Evolutionary conservation across 2,113 vertebrate species (phyloP).

Genomic region (Glareola pratincola): DNA sequence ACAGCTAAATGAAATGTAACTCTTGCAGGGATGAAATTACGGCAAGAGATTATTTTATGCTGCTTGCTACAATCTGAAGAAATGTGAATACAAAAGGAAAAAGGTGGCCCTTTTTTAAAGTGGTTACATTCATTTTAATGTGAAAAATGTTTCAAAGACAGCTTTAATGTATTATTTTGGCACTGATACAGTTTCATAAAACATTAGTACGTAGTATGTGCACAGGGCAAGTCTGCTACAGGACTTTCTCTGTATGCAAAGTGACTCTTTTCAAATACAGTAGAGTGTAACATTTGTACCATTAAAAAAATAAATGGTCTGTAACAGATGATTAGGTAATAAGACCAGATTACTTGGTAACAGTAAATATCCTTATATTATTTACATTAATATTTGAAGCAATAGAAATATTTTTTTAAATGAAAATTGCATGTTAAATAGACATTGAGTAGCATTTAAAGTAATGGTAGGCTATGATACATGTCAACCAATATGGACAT

Average conservation of each 20-base stretch:
- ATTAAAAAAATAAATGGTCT: not conserved
- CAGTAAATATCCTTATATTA: not conserved
- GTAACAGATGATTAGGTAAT: not conserved
- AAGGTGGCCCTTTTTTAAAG: rapidly evolving
- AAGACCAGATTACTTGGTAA: not conserved
- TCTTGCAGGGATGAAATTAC: not conserved
- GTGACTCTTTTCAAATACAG: not conserved
- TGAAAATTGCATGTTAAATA: not conserved
- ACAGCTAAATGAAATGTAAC: not conserved
- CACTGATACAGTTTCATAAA: not conserved
- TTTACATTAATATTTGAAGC: not conserved
- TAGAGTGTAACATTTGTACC: not conserved
- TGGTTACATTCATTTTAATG: not conserved
- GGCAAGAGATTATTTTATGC: not conserved
- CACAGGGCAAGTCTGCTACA: not conserved
- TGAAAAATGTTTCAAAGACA: not conserved
- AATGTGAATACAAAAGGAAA: not conserved
- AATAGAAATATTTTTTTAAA: not conserved
- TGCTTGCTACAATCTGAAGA: not conserved
- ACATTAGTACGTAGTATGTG: not conserved
- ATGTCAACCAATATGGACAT: not conserved
- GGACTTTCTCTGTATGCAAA: not conserved
- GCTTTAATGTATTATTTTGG: not conserved
- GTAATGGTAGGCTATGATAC: not conserved
- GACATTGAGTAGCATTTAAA: not conserved